These are phyloP conservation scores for Hirtodrosophila confusa DNA, from an alignment of 2,888 invertebrate species.

Conservation along the genomic window DNA sequence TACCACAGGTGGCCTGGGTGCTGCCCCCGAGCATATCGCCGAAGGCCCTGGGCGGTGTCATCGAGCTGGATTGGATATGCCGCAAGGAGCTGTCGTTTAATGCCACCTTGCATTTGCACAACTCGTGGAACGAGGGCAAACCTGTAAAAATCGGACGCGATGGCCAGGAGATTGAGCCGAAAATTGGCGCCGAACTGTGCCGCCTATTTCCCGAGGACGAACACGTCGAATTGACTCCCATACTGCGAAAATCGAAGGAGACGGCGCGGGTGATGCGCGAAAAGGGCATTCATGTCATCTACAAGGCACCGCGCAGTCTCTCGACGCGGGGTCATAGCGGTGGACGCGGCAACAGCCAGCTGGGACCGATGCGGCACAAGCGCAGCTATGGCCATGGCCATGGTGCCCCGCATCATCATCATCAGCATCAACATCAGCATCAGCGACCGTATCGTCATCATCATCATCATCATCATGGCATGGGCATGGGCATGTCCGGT, in stretches of 20 bases:
- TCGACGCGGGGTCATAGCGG: constrained; percentile 82
- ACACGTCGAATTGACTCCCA: constrained; percentile 94
- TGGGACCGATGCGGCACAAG: constrained; percentile 67
- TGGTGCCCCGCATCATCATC: constrained; percentile 84
- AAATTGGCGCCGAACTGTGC: constrained; percentile 96
- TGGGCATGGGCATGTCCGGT: constrained; percentile 58
- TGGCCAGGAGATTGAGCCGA: constrained; percentile 98
- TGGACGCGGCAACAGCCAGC: constrained; percentile 76
- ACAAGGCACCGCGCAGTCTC: constrained; percentile 85
- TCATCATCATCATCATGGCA: constrained; percentile 80
- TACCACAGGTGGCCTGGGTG: constrained; percentile 96
- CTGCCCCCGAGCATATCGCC: constrained; percentile 96
- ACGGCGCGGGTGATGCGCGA: constrained; percentile 88
- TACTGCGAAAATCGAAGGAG: constrained; percentile 93
- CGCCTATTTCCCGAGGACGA: constrained; percentile 97
- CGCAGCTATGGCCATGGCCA: constrained; percentile 79
- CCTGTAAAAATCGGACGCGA: constrained; percentile 99
- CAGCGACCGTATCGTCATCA: constrained; percentile 85
- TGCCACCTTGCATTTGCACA: constrained; percentile 95
- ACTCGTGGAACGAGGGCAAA: constrained; percentile 99
- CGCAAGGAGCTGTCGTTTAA: constrained; percentile 96
- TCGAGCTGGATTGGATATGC: constrained; percentile 98
- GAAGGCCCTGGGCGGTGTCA: constrained; percentile 97
- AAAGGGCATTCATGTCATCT: constrained; percentile 83
- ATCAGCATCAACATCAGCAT: constrained; percentile 88